Evolutionary conservation across 2,888 invertebrate species (phyloP).

Genomic region (Branchipolynoe longqiensis): DNA sequence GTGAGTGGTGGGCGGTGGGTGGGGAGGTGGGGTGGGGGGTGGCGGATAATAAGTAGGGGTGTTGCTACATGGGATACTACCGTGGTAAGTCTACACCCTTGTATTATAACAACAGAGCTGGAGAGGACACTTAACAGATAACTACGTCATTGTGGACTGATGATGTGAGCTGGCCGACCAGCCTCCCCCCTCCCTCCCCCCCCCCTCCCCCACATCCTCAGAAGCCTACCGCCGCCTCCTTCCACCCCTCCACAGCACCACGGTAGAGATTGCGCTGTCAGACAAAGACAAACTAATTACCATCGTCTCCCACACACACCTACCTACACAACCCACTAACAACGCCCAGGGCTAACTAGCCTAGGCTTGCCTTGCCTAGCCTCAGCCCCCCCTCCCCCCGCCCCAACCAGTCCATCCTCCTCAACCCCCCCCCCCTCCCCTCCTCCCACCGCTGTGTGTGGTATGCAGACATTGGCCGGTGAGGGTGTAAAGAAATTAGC

Average conservation of each 20-base stretch:
- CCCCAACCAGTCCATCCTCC: neutral
- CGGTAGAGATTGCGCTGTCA: conserved; percentile 24
- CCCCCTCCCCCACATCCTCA: too few species aligned
- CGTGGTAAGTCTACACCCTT: neutral
- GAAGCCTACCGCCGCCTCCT: too few species aligned
- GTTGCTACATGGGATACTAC: neutral
- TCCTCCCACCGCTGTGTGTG: conserved; percentile 17
- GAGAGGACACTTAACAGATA: conserved; percentile 5
- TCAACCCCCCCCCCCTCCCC: neutral
- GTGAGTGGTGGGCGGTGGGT: neutral
- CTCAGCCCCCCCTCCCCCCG: neutral
- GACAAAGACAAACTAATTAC: conserved; percentile 25
- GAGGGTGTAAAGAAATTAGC: conserved; percentile 54
- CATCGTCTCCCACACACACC: neutral
- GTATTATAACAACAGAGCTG: neutral
- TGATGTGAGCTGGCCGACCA: too few species aligned
- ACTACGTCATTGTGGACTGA: neutral
- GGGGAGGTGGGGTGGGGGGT: too few species aligned
- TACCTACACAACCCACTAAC: neutral
- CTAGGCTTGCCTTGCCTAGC: too few species aligned
- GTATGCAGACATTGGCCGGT: neutral
- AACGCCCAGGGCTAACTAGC: neutral
- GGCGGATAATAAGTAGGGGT: too few species aligned
- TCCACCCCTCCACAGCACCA: neutral
- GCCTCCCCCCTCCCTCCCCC: neutral